Base-by-base conservation (phyloP, 2,113 vertebrate genomes). In the Rhizomys pruinosus region DNA sequence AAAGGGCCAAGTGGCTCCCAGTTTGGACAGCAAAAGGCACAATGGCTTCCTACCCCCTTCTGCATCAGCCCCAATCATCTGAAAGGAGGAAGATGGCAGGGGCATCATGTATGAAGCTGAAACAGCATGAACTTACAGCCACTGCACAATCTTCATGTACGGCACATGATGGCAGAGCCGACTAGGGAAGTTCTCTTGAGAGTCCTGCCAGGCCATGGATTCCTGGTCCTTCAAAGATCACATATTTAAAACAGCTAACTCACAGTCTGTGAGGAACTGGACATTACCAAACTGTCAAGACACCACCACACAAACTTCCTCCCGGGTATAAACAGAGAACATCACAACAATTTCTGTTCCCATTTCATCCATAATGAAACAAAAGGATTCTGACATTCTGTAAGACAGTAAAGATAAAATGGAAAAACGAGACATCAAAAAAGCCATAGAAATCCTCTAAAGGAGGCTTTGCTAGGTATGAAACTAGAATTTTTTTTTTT, bases 281-380 rank as follows among this genome's bases (percentile, higher is more conserved):
- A n/a, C 47, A 22, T 47, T 68, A 77, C 77, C 72, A 72, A 85
- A 89, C 72, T 64, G 47, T 37, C 77, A 86, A 89, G 20, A 61
- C 76, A 89, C 42, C 44, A 84, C 23, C 71, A 87, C 68, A 52
- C 72, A 90, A 89, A 91, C 47, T 42, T 25, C 55, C 13, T 92
- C 29, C 73, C 25, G 57, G 42, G 22, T 68, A 37, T 37, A 68
- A 25, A 74, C 15, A 91, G 64, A 44, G 22, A 80, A 39, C 55
- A 68, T 34, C 52, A 66, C 84, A 82, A 69, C 37, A 73, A 85
- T 19, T 22, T 39, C 66, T 81, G 27, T 23, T 71, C 22, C 73
- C 34, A 22, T 80, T 82, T 84, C 39, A 73, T 55, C 90, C 74
- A 32, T 81, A 78, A 81, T 2, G 4, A 73, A 57, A 87, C 34